Conservation (phyloP, 2,113 vertebrate species). For the Pluvianellus socialis region DNA sequence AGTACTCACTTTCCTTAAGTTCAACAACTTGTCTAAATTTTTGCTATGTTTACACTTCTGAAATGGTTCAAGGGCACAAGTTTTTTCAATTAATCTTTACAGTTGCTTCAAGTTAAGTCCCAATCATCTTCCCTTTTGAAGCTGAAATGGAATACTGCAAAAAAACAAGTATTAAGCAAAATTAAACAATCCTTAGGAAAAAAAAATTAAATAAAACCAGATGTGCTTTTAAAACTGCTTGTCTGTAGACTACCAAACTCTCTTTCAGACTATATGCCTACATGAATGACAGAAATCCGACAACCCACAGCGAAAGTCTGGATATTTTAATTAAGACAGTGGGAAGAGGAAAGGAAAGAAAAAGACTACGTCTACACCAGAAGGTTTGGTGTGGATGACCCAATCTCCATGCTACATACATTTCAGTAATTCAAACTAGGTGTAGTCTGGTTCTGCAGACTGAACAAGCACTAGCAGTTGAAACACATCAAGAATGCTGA, state of each 20-base stretch:
- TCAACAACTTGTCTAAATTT: neutral
- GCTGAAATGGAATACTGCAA: neutral
- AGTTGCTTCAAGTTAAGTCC: neutral
- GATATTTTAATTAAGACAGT: neutral
- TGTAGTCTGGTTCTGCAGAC: neutral
- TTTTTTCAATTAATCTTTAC: neutral
- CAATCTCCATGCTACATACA: neutral
- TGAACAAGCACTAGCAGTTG: neutral
- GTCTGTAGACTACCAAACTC: neutral
- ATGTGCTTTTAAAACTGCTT: neutral
- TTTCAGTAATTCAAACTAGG: neutral
- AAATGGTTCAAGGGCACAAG: neutral
- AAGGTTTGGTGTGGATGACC: neutral
- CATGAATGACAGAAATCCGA: neutral
- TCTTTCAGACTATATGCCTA: neutral
- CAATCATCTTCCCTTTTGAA: neutral
- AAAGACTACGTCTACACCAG: neutral
- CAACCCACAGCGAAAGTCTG: neutral
- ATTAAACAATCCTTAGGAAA: neutral
- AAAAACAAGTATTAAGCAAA: neutral
- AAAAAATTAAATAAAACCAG: neutral
- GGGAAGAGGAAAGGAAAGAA: neutral
- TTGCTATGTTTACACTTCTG: neutral
- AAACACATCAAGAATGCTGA: neutral
- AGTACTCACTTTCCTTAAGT: neutral